Conservation (phyloP, 1,140 invertebrate genomes). For the Drosophila ohnishii region DNA sequence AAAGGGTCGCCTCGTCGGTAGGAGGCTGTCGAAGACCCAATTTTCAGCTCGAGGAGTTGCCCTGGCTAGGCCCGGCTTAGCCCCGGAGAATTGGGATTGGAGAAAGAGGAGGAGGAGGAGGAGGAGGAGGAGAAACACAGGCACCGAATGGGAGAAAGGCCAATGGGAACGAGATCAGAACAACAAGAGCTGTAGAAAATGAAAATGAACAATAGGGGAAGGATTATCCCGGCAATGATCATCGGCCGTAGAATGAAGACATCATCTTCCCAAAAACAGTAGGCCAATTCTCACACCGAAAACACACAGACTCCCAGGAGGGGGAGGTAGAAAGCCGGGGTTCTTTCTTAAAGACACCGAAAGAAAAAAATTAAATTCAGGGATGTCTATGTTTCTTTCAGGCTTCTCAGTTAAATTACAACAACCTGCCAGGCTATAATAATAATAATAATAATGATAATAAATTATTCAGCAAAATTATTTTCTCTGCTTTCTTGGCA, state of each 20-base stretch:
- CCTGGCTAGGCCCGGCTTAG: slow-evolving; percentile 24
- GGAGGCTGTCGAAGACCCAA: slow-evolving; percentile 33
- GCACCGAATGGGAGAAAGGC: slow-evolving; percentile 5
- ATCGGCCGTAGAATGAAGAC: slow-evolving; percentile 73
- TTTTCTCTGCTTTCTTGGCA: not conserved
- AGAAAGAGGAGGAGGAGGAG: not conserved
- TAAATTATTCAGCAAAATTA: no score
- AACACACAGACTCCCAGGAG: slow-evolving; percentile 7
- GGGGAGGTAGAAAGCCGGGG: not conserved
- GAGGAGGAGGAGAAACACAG: not conserved
- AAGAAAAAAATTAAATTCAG: not conserved
- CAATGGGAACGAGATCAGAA: slow-evolving; percentile 8
- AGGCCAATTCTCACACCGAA: slow-evolving; percentile 64
- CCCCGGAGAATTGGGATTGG: slow-evolving; percentile 6
- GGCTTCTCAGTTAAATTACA: no score
- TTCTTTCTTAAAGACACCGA: slow-evolving; percentile 7
- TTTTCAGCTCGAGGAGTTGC: slow-evolving; percentile 47
- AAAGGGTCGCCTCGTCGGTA: slow-evolving; percentile 23
- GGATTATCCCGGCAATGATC: slow-evolving; percentile 81
- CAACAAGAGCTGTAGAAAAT: slow-evolving; percentile 13
- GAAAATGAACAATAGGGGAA: slow-evolving; percentile 54
- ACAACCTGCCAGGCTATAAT: no score
- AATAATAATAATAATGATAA: no score
- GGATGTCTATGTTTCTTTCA: no score
- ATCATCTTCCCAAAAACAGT: slow-evolving; percentile 59